These are phyloP conservation scores for Aphelenchoides fujianensis DNA, from an alignment of 1,140 invertebrate species.

Conservation along the genomic window DNA sequence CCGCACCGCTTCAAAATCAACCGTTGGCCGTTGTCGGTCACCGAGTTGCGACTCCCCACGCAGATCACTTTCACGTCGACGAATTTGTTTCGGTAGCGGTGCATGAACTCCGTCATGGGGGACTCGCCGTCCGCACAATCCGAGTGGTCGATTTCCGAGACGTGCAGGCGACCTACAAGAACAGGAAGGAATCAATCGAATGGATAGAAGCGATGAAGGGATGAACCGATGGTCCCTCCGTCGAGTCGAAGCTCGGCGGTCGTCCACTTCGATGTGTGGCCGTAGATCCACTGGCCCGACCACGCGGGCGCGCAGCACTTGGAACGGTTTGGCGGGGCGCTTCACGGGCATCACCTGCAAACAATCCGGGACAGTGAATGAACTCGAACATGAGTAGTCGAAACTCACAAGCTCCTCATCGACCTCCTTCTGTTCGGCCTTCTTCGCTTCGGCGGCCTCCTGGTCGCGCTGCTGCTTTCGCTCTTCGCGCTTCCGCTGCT, in stretches of 20 bases:
- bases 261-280: constrained; percentile 29
- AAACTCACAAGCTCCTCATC: too few species aligned
- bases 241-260: constrained; percentile 41
- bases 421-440: not conserved
- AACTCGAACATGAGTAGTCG: too few species aligned
- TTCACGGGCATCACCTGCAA: not conserved
- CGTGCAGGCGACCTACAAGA: constrained; percentile 50
- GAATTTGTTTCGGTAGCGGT: constrained; percentile 41
- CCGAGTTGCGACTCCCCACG: constrained; percentile 34
- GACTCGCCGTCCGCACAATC: constrained; percentile 25
- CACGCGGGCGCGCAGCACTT: constrained; percentile 46
- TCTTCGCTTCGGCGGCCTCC: not conserved
- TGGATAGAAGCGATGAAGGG: too few species aligned
- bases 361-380: too few species aligned
- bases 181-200: too few species aligned
- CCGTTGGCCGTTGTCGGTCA: constrained; percentile 25
- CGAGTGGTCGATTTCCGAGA: constrained; percentile 35
- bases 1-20: constrained; percentile 27
- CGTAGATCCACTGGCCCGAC: constrained; percentile 42
- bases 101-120: constrained; percentile 44
- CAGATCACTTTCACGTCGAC: constrained; percentile 51
- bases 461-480: too few species aligned
- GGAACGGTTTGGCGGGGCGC: constrained; percentile 47
- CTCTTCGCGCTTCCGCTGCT: too few species aligned
- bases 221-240: constrained; percentile 48